Evolutionary conservation across 2,888 invertebrate genomes (phyloP), one percentile per base, ranked within the genome.

Genomic region (Dolichopus griseipennis): DNA sequence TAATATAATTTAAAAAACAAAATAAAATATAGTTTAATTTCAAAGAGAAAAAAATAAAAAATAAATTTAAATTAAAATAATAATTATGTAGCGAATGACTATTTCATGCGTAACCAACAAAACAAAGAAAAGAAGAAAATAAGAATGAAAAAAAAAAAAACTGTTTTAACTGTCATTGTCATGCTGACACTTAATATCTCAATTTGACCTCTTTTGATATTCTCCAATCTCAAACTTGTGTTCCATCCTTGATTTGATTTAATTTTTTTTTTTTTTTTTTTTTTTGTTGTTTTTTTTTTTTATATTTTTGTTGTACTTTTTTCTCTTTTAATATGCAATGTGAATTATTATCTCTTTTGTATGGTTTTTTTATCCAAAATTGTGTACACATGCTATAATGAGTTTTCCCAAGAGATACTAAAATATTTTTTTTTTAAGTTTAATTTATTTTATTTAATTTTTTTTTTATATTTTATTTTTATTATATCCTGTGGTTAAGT

Each of bases 141-240:
- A 52, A 52, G 18, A 37, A 52, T 6, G 15, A 52, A 52, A 52
- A 52, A 2, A 52, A 18, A 18, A 52, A 15, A n/a, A n/a, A 52
- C 8, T 9, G 9, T 52, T 52, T 52, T n/a, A 18, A 12, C 52
- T 52, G 52, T 52, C 52, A 52, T 18, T 52, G 52, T 52, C 52
- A 52, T 18, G 52, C 52, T 52, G 52, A 52, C 52, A 52, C 18
- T 52, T 52, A 52, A 52, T 52, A 52, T 52, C 52, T 52, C 52
- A 52, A 52, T 52, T 18, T 52, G 52, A 52, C 52, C 52, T 52
- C 52, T 52, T 52, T 52, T n/a, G 52, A 52, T 18, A 52, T 18
- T 52, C 15, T 52, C 52, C 52, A 52, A 52, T 3, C 15, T 43
- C 12, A 4, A 9, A 10, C 18, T 52, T 52, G 9, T 52, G 18